Evolutionary conservation across 2,113 vertebrate species (phyloP), one percentile per base, ranked within the genome.

Genomic region (Microcebus lehilahytsara): DNA sequence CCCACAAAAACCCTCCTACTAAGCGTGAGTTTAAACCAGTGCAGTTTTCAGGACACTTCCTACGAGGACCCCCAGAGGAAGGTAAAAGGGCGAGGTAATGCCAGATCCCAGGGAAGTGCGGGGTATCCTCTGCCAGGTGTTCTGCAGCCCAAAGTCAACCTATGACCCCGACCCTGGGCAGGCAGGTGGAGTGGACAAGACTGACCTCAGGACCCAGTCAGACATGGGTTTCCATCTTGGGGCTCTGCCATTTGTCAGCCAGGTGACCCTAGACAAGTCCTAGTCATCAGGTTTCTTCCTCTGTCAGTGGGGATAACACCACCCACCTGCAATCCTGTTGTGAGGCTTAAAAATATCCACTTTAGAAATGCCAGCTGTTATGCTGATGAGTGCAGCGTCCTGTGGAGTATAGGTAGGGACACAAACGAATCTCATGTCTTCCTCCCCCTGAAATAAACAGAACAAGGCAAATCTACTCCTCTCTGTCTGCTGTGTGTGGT

Each of bases 71-170:
- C 9, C 3, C 7, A 25, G 67, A 17, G 6, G 7, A 17, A 30
- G 5, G 19, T 3, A 3, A 9, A 51, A 64, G 51, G 30, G n/a
- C 0, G 30, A 79, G 83, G 14, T 2, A 0, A 20, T 0, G 0
- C 53, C 42, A 0, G 4, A 16, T 37, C 14, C 64, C 27, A 0
- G 25, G 8, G 10, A 0, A 0, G 32, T 20, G 0, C 2, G 0
- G 7, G 23, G 14, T 3, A 23, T 34, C 12, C 49, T 37, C 16
- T 27, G 80, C 66, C 3, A 0, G 2, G 53, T 1, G 0, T 71
- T 51, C 77, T 6, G 2, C 22, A 34, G 3, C 58, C 58, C 67
- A 17, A 3, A 2, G 3, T 53, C 34, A 16, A 0, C 56, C n/a
- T 4, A 1, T 0, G 3, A 9, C 34, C 13, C 64, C 4, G 1